Conservation (phyloP, 1,140 invertebrate genomes). For the Tetramorium parvispinum region DNA sequence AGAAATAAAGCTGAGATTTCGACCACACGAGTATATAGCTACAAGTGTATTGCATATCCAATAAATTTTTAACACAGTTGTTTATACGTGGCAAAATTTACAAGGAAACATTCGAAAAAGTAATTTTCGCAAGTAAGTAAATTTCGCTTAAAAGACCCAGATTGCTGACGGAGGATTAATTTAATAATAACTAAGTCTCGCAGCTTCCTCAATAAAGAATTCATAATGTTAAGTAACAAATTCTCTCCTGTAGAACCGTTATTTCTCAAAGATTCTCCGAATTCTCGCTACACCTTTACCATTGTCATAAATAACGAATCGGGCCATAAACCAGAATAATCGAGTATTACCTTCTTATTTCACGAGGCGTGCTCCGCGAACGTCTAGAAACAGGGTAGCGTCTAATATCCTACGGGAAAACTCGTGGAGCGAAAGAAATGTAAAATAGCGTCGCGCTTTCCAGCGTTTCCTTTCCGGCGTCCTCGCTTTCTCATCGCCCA, state of each 20-base stretch:
- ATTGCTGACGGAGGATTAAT: not conserved
- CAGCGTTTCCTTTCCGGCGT: not conserved
- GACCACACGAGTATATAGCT: no score
- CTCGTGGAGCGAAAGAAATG: constrained; percentile 17
- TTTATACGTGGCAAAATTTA: no score
- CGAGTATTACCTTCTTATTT: not conserved
- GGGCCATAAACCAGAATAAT: constrained; percentile 33
- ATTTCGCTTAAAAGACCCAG: no score
- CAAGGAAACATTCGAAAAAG: no score
- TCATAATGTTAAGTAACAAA: not conserved
- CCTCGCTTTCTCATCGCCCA: not conserved
- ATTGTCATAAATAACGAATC: not conserved
- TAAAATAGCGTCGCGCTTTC: not conserved
- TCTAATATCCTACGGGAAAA: constrained; percentile 47
- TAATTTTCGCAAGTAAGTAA: no score
- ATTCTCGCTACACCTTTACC: not conserved
- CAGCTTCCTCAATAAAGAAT: not conserved
- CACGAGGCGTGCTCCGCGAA: not conserved
- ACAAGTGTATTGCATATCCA: no score
- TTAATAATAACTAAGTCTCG: not conserved
- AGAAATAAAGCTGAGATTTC: no score
- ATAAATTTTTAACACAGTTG: no score
- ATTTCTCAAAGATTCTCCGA: not conserved
- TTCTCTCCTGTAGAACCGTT: not conserved
- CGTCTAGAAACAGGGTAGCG: not conserved